Conservation (phyloP, 2,888 invertebrate genomes). For the Acleris holmiana region DNA sequence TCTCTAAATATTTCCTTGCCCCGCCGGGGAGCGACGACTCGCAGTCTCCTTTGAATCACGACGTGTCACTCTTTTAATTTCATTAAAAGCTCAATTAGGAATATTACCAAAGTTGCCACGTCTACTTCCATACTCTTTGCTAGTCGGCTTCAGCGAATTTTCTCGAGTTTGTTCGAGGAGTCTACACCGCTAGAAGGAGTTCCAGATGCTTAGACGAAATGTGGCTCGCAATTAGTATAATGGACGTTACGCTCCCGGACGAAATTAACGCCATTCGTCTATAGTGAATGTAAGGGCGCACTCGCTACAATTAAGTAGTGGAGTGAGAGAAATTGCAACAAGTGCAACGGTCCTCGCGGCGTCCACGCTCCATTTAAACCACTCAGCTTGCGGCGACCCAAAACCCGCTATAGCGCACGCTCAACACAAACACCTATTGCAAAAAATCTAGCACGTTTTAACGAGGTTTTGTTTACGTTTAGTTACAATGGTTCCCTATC, state of each 20-base stretch:
- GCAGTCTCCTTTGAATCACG: conserved; percentile 62
- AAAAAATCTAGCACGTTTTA: conserved; percentile 31
- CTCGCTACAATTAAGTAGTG: conserved; percentile 74
- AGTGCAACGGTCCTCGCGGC: conserved; percentile 71
- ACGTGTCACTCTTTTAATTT: conserved; percentile 80
- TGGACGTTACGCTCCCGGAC: conserved; percentile 75
- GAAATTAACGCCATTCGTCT: conserved; percentile 77
- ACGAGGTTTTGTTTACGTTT: conserved; percentile 8
- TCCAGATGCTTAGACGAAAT: conserved; percentile 79
- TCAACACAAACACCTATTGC: conserved; percentile 56
- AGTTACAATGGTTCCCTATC: conserved; percentile 31
- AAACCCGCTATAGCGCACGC: conserved; percentile 49
- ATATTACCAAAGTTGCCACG: conserved; percentile 77
- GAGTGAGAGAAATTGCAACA: conserved; percentile 79
- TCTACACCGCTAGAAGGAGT: conserved; percentile 69
- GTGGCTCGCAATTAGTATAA: conserved; percentile 82
- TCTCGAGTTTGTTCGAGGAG: conserved; percentile 73
- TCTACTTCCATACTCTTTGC: conserved; percentile 75
- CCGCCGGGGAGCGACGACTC: conserved; percentile 59
- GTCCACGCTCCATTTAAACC: conserved; percentile 78
- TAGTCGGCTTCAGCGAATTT: conserved; percentile 71
- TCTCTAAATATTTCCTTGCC: conserved; percentile 76
- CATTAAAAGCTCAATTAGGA: conserved; percentile 83
- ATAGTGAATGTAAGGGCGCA: conserved; percentile 71
- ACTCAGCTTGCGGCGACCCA: conserved; percentile 65